Evolutionary conservation across 37 sponge, comb jelly and placozoan species (phyloP), one percentile per base, ranked within the genome.

Genomic region (Tethya wilhelma): DNA sequence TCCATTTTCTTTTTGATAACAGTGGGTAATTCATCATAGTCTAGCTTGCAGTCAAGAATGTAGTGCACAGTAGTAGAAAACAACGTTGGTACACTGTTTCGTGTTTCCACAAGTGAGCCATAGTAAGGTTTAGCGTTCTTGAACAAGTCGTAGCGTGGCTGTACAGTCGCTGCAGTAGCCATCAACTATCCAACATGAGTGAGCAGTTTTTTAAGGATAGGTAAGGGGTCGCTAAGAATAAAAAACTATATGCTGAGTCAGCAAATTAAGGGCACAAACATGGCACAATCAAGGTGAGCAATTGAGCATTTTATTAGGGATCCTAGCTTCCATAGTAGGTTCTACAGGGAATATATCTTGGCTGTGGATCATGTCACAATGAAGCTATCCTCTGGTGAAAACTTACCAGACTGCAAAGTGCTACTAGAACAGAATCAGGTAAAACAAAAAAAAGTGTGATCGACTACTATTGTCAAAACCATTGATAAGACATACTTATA

Each of bases 231-330:
- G 53, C 53, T 49, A 19, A 14, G 9, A 49, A 14, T 9, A 49
- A 49, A 49, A 49, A 9, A n/a, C n/a, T n/a, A n/a, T n/a, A 23
- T 67, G 67, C 67, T 67, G 67, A 67, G 7, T 67, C 67, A 67
- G 67, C 67, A 67, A 8, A 20, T 36, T 8, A 20, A 37, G 19
- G 38, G 14, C 37, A 8, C 67, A 4, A 36, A 2, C 67, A 12
- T 30, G 37, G 9, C 37, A 67, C 14, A 6, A 31, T 23, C 6
- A 71, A 41, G 29, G 42, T 39, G 9, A 39, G 45, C 49, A 22
- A 44, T 23, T 44, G 3, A 25, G 4, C 26, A 44, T 6, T 41
- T 19, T 44, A 39, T 2, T 4, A 26, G 43, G 2, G 28, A 26
- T 60, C 22, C 28, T 60, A 60, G 28, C 14, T 19, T n/a, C n/a